A percentile compares a stretch with the other conserved stretches of the same genome.
These are phyloP conservation scores for Epinephelus lanceolatus DNA, from an alignment of 2,113 vertebrate species.

Conservation along the genomic window DNA sequence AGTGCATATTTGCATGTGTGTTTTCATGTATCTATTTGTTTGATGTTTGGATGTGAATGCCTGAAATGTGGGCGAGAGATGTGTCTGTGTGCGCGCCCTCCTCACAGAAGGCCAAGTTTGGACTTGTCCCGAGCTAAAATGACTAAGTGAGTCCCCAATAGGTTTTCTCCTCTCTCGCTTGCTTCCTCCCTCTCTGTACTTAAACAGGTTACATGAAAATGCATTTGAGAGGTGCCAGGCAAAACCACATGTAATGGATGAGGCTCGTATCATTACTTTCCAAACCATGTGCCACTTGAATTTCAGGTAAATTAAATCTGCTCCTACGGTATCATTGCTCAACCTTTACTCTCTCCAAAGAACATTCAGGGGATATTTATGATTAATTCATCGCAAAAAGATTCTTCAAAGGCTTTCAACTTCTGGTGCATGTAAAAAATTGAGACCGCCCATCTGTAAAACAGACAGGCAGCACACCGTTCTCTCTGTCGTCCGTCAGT, in stretches of 20 bases:
- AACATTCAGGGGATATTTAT: constrained; percentile 6
- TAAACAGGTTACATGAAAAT: background rate
- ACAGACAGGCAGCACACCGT: background rate
- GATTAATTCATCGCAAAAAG: background rate
- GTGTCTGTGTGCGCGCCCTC: constrained; percentile 1
- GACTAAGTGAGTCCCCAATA: constrained; percentile 19
- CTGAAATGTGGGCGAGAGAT: background rate
- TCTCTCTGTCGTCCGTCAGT: background rate
- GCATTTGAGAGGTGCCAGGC: background rate
- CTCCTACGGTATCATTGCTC: background rate
- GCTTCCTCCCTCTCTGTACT: background rate
- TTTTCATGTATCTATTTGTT: constrained; percentile 4
- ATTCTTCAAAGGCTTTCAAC: background rate
- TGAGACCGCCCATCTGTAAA: background rate
- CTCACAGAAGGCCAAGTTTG: constrained; percentile 27
- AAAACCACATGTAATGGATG: background rate
- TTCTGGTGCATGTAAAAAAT: background rate
- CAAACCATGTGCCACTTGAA: background rate
- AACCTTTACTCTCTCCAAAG: background rate
- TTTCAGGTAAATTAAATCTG: constrained; percentile 16
- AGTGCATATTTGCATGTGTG: constrained; percentile 23
- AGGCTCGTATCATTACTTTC: too few species aligned
- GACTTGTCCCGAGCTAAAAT: constrained; percentile 35
- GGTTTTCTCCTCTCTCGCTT: constrained; percentile 3
- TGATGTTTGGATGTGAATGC: background rate